These are phyloP conservation scores for Andinoacara biseriatus DNA, from an alignment of 2,113 vertebrate species.

Conservation along the genomic window DNA sequence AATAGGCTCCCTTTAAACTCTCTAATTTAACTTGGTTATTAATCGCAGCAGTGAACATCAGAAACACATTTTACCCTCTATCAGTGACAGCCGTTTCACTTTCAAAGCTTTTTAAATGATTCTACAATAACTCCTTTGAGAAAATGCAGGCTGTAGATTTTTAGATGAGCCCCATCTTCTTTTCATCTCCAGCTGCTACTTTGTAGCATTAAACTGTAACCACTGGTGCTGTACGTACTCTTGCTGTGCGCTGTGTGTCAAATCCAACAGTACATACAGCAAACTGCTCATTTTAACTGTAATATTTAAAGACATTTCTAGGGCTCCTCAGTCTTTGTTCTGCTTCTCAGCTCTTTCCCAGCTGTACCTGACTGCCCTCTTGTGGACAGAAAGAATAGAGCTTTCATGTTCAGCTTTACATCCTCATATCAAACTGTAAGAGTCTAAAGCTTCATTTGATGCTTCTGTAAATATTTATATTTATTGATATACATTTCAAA, in stretches of 20 bases:
- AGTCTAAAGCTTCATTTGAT: neutral
- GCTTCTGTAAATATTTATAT: neutral
- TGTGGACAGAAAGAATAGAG: slow-evolving; percentile 35
- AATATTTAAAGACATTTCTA: neutral
- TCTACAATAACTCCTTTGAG: neutral
- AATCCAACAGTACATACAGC: neutral
- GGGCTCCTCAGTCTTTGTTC: neutral
- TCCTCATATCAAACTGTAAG: neutral
- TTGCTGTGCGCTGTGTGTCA: neutral
- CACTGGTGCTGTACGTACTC: neutral
- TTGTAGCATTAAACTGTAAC: neutral
- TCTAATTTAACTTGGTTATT: too few relatives aligned
- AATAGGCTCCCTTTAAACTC: too few relatives aligned
- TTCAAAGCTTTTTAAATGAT: neutral
- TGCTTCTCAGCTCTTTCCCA: neutral
- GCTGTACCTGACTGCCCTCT: slow-evolving; percentile 48
- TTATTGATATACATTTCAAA: neutral
- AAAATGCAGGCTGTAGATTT: neutral
- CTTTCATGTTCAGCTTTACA: neutral
- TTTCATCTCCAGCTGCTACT: neutral
- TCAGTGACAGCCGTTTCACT: neutral
- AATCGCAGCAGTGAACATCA: too few relatives aligned
- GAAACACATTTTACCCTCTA: neutral
- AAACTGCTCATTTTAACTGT: neutral
- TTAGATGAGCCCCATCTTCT: neutral